Evolutionary conservation across 2,797 vertebrate species (phyloP).

Genomic region (Okamejei kenojei): DNA sequence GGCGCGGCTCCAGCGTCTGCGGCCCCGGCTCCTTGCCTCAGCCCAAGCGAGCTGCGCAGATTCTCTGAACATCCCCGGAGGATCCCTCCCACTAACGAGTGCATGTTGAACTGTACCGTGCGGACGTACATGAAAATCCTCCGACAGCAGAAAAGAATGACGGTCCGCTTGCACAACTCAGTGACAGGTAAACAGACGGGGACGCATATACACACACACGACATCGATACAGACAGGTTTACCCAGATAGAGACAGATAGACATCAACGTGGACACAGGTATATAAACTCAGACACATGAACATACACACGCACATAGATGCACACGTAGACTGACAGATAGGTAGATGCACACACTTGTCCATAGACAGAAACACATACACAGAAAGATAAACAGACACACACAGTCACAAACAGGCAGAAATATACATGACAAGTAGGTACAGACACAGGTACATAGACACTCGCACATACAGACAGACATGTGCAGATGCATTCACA

Average conservation of each 20-base stretch:
- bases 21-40: not conserved
- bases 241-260: not conserved
- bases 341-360: not conserved
- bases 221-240: not conserved
- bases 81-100: not conserved
- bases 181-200: slow-evolving; percentile 8
- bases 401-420: not conserved
- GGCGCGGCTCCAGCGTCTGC: not conserved
- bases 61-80: not conserved
- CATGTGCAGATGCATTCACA: not conserved
- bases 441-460: not conserved
- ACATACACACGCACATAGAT: not conserved
- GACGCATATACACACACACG: not conserved
- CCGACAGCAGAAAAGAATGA: slow-evolving; percentile 8
- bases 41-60: not conserved
- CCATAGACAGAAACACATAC: not conserved
- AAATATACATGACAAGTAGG: no score
- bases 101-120: slow-evolving; percentile 22
- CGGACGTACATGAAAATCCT: slow-evolving; percentile 22
- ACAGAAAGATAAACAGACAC: not conserved
- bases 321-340: not conserved
- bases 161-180: slow-evolving; percentile 8
- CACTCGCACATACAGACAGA: not conserved
- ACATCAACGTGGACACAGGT: not conserved
- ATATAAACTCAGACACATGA: not conserved